Conservation (phyloP, 2,888 invertebrate species). For the Caenorhabditis sp. region DNA sequence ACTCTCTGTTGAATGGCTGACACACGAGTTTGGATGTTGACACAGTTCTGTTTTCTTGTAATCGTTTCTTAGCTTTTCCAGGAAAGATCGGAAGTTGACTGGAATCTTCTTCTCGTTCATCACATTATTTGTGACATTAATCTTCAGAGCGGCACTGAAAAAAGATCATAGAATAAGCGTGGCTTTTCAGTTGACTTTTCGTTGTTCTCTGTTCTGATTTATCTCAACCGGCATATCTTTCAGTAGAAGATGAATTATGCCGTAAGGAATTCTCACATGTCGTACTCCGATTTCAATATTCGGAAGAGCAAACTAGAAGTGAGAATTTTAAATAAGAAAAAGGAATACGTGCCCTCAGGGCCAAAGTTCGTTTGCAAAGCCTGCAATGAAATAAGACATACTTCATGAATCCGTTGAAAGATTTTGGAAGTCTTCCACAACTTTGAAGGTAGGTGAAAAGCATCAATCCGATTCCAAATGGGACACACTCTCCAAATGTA, state of each 20-base stretch:
- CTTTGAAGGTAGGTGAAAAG: conserved; percentile 74
- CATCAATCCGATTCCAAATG: conserved; percentile 85
- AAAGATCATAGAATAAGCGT: background rate
- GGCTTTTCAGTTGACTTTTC: conserved; percentile 17
- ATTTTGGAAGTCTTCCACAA: conserved; percentile 62
- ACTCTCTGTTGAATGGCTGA: conserved; percentile 73
- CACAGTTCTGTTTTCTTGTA: conserved; percentile 71
- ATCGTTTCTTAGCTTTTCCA: conserved; percentile 64
- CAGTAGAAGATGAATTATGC: conserved; percentile 49
- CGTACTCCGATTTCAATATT: conserved; percentile 50
- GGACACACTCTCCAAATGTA: conserved; percentile 87
- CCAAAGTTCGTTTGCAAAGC: conserved; percentile 4
- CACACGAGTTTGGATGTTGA: conserved; percentile 76
- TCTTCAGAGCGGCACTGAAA: conserved; percentile 68
- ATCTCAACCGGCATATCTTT: conserved; percentile 42
- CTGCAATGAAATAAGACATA: conserved; percentile 18
- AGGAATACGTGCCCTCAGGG: background rate
- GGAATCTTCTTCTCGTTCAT: conserved; percentile 67
- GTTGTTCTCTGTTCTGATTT: conserved; percentile 33
- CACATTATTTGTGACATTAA: conserved; percentile 57
- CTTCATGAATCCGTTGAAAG: conserved; percentile 66
- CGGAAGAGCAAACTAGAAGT: conserved; percentile 51
- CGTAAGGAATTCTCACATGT: conserved; percentile 54
- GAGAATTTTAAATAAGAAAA: background rate
- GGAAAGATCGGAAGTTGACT: conserved; percentile 56